phyloP scores from a whole-genome alignment of 2,888 invertebrate species.

The Julus scanicus region DNA sequence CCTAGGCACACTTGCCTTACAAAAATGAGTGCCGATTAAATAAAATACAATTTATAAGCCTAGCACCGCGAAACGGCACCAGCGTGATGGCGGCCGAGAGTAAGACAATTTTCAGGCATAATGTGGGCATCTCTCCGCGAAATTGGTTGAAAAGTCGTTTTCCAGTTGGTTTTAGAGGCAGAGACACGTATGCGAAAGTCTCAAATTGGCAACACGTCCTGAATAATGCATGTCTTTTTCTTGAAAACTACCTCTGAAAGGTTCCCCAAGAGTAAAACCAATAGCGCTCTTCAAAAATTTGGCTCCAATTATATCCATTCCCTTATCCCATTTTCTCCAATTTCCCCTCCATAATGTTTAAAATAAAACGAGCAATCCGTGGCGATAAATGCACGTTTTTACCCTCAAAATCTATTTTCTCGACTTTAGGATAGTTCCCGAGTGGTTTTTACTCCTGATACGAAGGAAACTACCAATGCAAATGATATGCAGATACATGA shows the following conservation, averaged over 20 bases:
- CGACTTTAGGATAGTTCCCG: neutral
- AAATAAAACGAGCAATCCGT: neutral
- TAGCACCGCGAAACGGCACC: neutral
- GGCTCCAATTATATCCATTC: conserved; percentile 30
- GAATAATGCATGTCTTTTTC: conserved; percentile 37
- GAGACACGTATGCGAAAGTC: conserved; percentile 5
- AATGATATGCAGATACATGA: neutral
- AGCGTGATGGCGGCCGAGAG: neutral
- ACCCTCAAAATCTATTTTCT: neutral
- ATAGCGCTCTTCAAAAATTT: neutral
- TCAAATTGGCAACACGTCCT: conserved; percentile 36
- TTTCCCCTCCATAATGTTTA: conserved; percentile 25
- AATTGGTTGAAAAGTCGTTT: conserved; percentile 30
- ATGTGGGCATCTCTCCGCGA: neutral
- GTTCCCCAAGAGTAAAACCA: neutral
- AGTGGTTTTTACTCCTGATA: neutral
- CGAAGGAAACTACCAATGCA: neutral
- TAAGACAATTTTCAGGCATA: neutral
- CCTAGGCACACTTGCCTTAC: neutral
- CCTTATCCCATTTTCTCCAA: conserved; percentile 9
- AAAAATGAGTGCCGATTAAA: conserved; percentile 23
- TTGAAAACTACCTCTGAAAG: neutral
- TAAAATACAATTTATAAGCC: conserved; percentile 2
- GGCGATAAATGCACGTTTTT: conserved; percentile 1
- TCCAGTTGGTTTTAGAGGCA: neutral